Percentiles rank a stretch among this genome's conserved stretches.
Evolutionary conservation across 2,888 invertebrate genomes (phyloP).

Genomic region (Napeogenes inachia): DNA sequence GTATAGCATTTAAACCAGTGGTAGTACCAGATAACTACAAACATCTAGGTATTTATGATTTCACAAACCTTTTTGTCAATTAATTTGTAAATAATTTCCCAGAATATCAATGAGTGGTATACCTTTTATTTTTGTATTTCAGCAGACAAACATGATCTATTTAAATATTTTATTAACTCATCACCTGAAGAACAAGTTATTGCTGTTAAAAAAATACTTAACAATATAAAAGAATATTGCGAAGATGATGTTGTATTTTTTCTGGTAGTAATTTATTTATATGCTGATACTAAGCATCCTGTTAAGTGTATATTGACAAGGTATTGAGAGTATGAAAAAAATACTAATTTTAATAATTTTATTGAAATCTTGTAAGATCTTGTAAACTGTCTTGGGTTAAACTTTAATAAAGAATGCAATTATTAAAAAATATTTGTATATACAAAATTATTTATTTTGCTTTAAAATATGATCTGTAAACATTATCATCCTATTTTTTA

Average conservation of each 20-base stretch:
- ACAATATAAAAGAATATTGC: conserved; percentile 23
- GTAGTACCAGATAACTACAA: conserved; percentile 31
- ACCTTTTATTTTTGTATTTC: conserved; percentile 23
- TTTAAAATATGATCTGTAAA: too few relatives aligned
- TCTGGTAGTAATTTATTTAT: conserved; percentile 48
- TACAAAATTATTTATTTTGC: too few relatives aligned
- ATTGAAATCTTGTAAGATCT: too few relatives aligned
- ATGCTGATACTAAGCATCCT: conserved; percentile 62
- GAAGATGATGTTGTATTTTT: conserved; percentile 39
- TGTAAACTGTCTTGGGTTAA: neutral
- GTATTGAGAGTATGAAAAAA: conserved; percentile 34
- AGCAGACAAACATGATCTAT: conserved; percentile 34
- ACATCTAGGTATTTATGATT: neutral
- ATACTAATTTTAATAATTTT: neutral
- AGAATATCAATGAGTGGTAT: neutral
- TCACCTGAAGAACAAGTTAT: conserved; percentile 51
- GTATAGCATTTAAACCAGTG: conserved; percentile 44
- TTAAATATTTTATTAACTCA: conserved; percentile 40
- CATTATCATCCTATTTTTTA: neutral
- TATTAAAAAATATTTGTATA: too few relatives aligned
- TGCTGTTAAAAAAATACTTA: conserved; percentile 45
- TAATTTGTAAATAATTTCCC: neutral
- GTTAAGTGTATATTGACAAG: conserved; percentile 59
- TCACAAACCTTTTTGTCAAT: too few relatives aligned
- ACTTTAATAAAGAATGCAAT: neutral